phyloP scores from a whole-genome alignment of 2,888 invertebrate species.

The Xestia c-nigrum region DNA sequence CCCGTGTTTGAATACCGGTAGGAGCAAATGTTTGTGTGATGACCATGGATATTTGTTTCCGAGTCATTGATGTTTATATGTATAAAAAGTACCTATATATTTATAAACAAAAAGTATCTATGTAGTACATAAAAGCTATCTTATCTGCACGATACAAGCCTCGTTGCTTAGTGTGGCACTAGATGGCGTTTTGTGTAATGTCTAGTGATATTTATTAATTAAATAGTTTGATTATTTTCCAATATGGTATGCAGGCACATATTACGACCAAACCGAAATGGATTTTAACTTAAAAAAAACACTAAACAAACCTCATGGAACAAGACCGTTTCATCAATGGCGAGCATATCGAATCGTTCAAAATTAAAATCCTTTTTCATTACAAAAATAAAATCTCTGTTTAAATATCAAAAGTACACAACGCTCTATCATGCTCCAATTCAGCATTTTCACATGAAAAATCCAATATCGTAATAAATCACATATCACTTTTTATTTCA shows the following conservation, averaged over 20 bases:
- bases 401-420: not conserved
- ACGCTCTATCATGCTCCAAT: not conserved
- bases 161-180: no score
- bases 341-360: not conserved
- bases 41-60: no score
- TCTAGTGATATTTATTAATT: no score
- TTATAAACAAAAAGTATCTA: no score
- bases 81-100: no score
- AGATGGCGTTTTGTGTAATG: no score
- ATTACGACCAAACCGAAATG: not conserved
- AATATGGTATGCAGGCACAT: no score
- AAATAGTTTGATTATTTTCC: not conserved
- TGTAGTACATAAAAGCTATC: no score
- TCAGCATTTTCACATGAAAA: constrained; percentile 14
- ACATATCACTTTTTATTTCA: constrained; percentile 20
- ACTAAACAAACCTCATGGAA: not conserved
- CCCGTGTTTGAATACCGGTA: no score
- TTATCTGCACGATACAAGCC: no score
- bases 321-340: not conserved
- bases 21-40: no score
- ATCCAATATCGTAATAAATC: constrained; percentile 24
- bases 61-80: no score
- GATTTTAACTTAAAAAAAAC: not conserved
- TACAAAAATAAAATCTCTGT: not conserved
- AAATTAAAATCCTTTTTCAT: not conserved